Conservation (phyloP, 1,140 invertebrate species). For the Sarcophaga peregrina region DNA sequence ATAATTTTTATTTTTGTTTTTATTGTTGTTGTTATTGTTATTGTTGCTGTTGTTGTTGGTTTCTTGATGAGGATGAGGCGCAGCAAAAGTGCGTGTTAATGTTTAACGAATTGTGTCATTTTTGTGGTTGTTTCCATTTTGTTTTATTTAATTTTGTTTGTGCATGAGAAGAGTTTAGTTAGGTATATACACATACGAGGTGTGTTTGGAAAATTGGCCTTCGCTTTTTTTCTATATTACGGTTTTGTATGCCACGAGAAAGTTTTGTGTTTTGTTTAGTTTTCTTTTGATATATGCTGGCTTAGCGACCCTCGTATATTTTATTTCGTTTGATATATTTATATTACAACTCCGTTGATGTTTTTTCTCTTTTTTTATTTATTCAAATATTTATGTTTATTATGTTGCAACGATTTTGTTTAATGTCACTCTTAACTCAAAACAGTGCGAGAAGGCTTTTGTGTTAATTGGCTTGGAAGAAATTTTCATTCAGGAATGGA, state of each 20-base stretch:
- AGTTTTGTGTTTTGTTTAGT: too few relatives aligned
- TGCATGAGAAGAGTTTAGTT: neutral
- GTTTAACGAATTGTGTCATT: conserved; percentile 31
- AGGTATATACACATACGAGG: too few relatives aligned
- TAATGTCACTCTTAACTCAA: conserved; percentile 45
- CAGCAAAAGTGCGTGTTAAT: conserved; percentile 23
- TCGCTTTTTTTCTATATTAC: too few relatives aligned
- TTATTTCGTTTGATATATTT: neutral
- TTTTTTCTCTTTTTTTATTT: neutral
- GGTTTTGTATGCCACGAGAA: too few relatives aligned
- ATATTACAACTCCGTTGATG: conserved; percentile 7
- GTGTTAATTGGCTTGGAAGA: conserved; percentile 64
- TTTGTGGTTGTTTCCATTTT: conserved; percentile 18
- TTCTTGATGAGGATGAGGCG: neutral
- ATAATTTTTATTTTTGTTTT: neutral
- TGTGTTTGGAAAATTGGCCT: too few relatives aligned
- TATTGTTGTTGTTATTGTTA: neutral
- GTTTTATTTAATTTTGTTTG: conserved; percentile 19
- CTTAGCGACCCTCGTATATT: neutral
- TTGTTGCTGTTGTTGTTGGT: neutral
- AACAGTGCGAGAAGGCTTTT: conserved; percentile 33
- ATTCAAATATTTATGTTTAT: conserved; percentile 48
- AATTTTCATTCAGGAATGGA: conserved; percentile 59
- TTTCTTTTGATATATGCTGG: too few relatives aligned
- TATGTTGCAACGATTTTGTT: conserved; percentile 48